Conservation (phyloP, 2,113 vertebrate genomes). For the Diphyllodes magnificus region DNA sequence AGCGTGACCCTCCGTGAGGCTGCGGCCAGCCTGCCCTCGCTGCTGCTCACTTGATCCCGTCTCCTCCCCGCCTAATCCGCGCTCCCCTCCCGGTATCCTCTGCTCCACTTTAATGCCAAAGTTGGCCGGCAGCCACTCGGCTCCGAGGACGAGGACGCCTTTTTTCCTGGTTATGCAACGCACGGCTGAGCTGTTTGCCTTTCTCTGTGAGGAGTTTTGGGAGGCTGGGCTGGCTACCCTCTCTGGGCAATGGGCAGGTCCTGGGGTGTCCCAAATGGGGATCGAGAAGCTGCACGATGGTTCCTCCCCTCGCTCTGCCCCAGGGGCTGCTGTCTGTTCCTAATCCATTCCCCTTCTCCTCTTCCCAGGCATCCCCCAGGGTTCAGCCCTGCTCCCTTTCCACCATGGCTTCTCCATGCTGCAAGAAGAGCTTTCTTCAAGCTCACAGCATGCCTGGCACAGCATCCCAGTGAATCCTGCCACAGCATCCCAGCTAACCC, state of each 20-base stretch:
- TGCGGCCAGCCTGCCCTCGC: neutral
- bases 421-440: neutral
- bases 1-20: neutral
- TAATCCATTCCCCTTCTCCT: neutral
- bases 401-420: neutral
- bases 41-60: conserved; percentile 22
- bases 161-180: conserved; percentile 4
- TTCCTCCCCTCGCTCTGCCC: rapidly evolving
- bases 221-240: neutral
- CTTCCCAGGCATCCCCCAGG: neutral
- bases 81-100: conserved; percentile 12
- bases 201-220: neutral
- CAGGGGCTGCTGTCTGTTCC: rapidly evolving
- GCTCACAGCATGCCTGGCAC: rapidly evolving
- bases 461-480: neutral
- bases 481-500: neutral
- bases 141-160: neutral
- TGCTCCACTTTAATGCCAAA: conserved; percentile 10
- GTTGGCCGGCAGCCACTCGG: conserved; percentile 32
- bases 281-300: rapidly evolving
- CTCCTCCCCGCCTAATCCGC: neutral
- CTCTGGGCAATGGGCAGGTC: neutral
- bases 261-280: neutral
- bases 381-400: neutral
- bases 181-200: neutral